phyloP scores from a whole-genome alignment of 2,797 vertebrate genomes.

The Danio tinwini region DNA sequence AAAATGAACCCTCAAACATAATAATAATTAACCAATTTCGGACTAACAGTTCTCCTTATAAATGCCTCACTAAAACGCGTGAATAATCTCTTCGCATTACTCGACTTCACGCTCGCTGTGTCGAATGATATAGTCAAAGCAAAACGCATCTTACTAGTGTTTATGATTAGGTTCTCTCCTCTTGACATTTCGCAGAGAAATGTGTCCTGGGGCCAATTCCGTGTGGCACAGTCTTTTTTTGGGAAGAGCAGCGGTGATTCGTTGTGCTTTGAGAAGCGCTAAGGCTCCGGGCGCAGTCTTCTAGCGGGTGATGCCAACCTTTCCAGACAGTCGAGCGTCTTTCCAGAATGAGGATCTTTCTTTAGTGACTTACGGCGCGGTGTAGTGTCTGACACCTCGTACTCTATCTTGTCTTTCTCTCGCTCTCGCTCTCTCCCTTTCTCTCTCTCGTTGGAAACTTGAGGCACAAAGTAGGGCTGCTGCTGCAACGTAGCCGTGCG shows the following conservation, averaged over 20 bases:
- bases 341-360: constrained; percentile 38
- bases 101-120: constrained; percentile 30
- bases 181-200: constrained; percentile 46
- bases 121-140: constrained; percentile 21
- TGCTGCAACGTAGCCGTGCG: constrained; percentile 73
- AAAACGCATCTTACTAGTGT: constrained; percentile 53
- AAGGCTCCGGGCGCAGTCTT: constrained; percentile 23
- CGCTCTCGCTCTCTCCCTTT: constrained; percentile 30
- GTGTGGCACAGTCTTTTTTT: constrained; percentile 23
- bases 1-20: not conserved
- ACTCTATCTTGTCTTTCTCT: constrained; percentile 29
- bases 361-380: constrained; percentile 39
- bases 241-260: constrained; percentile 31
- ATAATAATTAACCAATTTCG: not conserved
- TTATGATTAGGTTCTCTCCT: constrained; percentile 39
- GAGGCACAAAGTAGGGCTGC: constrained; percentile 54
- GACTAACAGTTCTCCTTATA: constrained; percentile 2
- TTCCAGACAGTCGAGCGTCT: constrained; percentile 10
- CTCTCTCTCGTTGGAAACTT: constrained; percentile 45
- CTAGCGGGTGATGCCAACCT: constrained; percentile 30
- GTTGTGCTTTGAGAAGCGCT: constrained; percentile 30
- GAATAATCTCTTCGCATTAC: constrained; percentile 34
- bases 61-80: constrained; percentile 22
- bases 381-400: constrained; percentile 45
- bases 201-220: constrained; percentile 43